Evolutionary conservation across 1,140 invertebrate genomes (phyloP).

Genomic region (Atta colombica): DNA sequence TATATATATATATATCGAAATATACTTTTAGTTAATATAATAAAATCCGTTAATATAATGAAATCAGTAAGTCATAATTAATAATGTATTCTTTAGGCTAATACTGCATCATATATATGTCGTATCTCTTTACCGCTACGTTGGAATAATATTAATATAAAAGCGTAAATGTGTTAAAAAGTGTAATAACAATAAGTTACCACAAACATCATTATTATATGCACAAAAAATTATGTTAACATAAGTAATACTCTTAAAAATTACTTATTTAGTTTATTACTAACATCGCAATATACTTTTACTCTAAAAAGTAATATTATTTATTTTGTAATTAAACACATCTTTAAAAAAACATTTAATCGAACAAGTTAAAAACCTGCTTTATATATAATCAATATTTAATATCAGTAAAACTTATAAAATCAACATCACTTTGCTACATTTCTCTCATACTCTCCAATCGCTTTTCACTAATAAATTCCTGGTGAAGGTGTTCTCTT

Average conservation of each 20-base stretch:
- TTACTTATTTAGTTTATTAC: background rate
- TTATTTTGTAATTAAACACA: background rate
- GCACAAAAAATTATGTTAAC: background rate
- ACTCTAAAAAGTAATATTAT: background rate
- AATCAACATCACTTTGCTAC: slow-evolving; percentile 8
- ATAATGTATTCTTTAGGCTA: background rate
- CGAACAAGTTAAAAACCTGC: slow-evolving; percentile 10
- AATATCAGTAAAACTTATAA: slow-evolving; percentile 16
- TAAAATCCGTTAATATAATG: background rate
- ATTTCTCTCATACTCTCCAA: slow-evolving; percentile 30
- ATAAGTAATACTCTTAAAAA: background rate
- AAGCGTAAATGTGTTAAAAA: background rate
- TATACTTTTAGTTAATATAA: background rate
- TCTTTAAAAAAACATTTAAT: background rate
- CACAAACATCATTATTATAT: background rate
- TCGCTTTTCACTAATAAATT: slow-evolving; percentile 67
- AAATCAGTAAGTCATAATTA: background rate
- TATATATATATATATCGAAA: no score
- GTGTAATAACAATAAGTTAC: background rate
- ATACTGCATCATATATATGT: background rate
- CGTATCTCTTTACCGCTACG: background rate
- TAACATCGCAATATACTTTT: slow-evolving; percentile 10
- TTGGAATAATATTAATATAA: background rate
- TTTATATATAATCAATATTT: slow-evolving; percentile 15
- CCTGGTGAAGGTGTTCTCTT: slow-evolving; percentile 72